Percentiles rank a stretch among this genome's conserved stretches.
Conservation (phyloP, 2,113 vertebrate species). For the Pandion haliaetus region DNA sequence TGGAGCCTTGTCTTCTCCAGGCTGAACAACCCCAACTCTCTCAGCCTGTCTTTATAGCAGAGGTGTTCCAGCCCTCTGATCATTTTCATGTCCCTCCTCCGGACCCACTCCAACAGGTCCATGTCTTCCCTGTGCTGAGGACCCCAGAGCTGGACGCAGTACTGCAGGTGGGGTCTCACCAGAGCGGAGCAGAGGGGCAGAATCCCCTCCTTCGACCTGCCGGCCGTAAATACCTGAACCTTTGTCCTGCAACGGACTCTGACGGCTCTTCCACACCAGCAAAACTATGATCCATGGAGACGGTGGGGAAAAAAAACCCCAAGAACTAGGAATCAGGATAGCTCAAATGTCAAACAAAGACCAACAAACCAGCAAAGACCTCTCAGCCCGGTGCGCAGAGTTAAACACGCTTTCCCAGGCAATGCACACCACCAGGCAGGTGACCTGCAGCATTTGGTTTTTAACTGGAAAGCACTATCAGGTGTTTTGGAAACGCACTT, state of each 20-base stretch:
- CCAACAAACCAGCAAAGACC: neutral
- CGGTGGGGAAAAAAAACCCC: accelerated
- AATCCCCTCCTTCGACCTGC: neutral
- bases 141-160: neutral
- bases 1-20: neutral
- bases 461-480: accelerated
- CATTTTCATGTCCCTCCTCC: neutral
- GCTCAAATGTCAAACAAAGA: neutral
- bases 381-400: neutral
- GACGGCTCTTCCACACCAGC: neutral
- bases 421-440: accelerated
- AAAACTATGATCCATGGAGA: neutral
- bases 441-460: neutral
- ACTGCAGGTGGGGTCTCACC: neutral
- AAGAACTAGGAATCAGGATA: neutral
- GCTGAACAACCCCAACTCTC: neutral
- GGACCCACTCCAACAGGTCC: neutral
- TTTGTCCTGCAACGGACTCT: neutral
- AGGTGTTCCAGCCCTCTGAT: neutral
- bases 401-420: accelerated
- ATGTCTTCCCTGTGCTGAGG: neutral
- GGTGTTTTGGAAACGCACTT: accelerated
- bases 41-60: neutral
- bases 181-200: neutral
- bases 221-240: neutral